Conservation (phyloP, 2,888 invertebrate species). For the Tipula helvola region DNA sequence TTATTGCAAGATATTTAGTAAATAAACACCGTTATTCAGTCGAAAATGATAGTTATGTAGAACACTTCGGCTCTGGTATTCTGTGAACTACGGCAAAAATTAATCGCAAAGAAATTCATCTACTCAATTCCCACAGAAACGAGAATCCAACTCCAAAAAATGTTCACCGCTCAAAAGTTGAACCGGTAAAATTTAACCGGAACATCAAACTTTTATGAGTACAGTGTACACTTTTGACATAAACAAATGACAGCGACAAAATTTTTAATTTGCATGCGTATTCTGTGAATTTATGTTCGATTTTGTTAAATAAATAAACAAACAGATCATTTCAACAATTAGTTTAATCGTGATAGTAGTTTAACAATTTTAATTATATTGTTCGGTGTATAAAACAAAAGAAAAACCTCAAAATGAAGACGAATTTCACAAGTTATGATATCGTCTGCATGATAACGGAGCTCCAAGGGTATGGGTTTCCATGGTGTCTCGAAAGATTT, state of each 20-base stretch:
- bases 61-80: too few species aligned
- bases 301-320: neutral
- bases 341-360: neutral
- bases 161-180: neutral
- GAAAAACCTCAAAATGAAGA: slow-evolving; percentile 60
- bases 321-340: neutral
- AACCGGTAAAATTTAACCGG: neutral
- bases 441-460: slow-evolving; percentile 81
- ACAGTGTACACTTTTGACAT: neutral
- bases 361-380: neutral
- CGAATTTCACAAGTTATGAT: slow-evolving; percentile 84
- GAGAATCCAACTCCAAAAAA: neutral
- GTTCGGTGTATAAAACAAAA: neutral
- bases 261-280: neutral
- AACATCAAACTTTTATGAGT: neutral
- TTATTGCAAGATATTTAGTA: too few species aligned
- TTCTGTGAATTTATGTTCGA: neutral
- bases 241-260: neutral
- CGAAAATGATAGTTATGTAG: too few species aligned
- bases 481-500: slow-evolving; percentile 10
- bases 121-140: neutral
- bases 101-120: neutral
- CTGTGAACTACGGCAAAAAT: too few species aligned
- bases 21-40: too few species aligned
- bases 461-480: slow-evolving; percentile 56